These are phyloP conservation scores for Sarcophaga rosellei DNA, from an alignment of 2,888 invertebrate species.

Conservation along the genomic window DNA sequence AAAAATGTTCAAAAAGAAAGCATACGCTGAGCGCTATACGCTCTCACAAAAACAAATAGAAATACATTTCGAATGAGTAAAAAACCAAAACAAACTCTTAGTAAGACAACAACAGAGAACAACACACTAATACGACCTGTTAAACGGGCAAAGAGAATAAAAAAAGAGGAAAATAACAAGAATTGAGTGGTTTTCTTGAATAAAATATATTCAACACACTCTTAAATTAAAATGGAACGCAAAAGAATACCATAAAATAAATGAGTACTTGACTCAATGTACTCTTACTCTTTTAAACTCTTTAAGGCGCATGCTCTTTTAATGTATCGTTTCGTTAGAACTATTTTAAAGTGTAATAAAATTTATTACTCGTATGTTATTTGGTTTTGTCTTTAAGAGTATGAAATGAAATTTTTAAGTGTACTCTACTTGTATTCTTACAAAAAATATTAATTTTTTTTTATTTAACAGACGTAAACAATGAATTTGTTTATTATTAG, in stretches of 20 bases:
- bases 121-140: too few relatives aligned
- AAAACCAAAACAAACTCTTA: too few relatives aligned
- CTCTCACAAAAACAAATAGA: constrained; percentile 5
- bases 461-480: constrained; percentile 27
- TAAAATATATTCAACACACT: neutral
- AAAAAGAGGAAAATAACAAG: too few relatives aligned
- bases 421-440: neutral
- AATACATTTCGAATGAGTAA: neutral
- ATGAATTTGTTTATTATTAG: constrained; percentile 43
- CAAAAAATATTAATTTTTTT: neutral
- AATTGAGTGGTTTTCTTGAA: neutral
- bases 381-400: neutral
- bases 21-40: neutral
- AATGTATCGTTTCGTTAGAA: neutral
- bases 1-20: constrained; percentile 14
- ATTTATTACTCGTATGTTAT: too few relatives aligned
- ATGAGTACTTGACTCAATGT: neutral
- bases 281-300: neutral
- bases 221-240: neutral
- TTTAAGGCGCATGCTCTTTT: neutral
- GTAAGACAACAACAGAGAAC: too few relatives aligned
- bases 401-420: neutral
- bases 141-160: too few relatives aligned
- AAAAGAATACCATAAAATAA: neutral
- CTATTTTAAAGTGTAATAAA: neutral